A percentile compares a stretch with the other conserved stretches of the same genome.
phyloP scores from a whole-genome alignment of 1,140 invertebrate genomes.

The Batillaria attramentaria region DNA sequence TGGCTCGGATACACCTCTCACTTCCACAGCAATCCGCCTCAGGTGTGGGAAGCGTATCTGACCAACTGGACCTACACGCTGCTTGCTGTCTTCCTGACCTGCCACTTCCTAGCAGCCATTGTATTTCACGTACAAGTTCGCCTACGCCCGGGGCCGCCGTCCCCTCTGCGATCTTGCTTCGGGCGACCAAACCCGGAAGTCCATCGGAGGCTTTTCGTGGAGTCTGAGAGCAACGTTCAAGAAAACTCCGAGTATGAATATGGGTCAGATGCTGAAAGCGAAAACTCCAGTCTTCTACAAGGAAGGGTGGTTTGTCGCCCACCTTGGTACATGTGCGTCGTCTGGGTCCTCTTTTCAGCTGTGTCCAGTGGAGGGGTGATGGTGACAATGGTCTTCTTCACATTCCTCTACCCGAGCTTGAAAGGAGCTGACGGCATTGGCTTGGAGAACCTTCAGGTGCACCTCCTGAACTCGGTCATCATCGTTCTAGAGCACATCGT shows the following conservation, averaged over 20 bases:
- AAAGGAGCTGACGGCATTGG: not conserved
- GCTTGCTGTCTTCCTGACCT: slow-evolving; percentile 50
- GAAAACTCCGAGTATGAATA: slow-evolving; percentile 23
- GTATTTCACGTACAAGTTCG: slow-evolving; percentile 27
- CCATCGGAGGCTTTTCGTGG: slow-evolving; percentile 9
- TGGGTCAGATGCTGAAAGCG: slow-evolving; percentile 25
- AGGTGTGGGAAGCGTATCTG: slow-evolving; percentile 49
- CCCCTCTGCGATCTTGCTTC: slow-evolving; percentile 1
- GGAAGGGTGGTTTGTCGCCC: not conserved
- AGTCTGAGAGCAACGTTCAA: slow-evolving; percentile 15
- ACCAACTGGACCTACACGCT: slow-evolving; percentile 62
- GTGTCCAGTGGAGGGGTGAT: slow-evolving; percentile 48
- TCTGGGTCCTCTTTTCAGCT: slow-evolving; percentile 58
- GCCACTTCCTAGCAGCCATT: slow-evolving; percentile 45
- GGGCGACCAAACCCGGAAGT: not conserved
- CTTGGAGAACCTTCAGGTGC: slow-evolving; percentile 54
- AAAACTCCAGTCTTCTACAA: not conserved
- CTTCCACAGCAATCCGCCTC: not conserved
- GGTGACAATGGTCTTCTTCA: slow-evolving; percentile 59
- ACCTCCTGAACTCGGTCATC: slow-evolving; percentile 56
- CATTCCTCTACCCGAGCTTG: slow-evolving; percentile 45
- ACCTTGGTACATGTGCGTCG: slow-evolving; percentile 54
- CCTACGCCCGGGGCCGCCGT: not conserved
- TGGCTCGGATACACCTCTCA: slow-evolving; percentile 45
- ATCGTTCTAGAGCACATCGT: slow-evolving; percentile 54